Evolutionary conservation across 2,113 vertebrate genomes (phyloP).

Genomic region (Hypomesus transpacificus): DNA sequence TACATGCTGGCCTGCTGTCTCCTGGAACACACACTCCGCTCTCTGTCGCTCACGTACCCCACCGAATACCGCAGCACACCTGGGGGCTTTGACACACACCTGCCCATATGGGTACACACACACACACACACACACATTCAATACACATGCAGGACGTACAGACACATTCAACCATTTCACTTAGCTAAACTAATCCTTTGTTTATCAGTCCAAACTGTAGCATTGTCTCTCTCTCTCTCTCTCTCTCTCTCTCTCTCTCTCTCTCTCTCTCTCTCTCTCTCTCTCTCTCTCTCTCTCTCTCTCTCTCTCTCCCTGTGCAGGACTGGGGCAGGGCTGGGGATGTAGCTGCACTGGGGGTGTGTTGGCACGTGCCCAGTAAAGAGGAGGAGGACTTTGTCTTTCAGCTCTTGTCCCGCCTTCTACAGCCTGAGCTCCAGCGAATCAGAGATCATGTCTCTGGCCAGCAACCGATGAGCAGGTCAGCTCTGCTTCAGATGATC

Average conservation of each 20-base stretch:
- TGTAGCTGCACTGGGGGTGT: constrained; percentile 82
- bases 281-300: constrained; percentile 21
- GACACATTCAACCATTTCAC: constrained; percentile 19
- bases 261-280: constrained; percentile 30
- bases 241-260: constrained; percentile 30
- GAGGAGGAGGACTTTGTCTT: constrained; percentile 87
- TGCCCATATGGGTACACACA: constrained; percentile 56
- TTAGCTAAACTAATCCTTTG: too few species aligned
- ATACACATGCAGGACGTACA: constrained; percentile 6
- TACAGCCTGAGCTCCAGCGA: constrained; percentile 85
- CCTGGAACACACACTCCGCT: constrained; percentile 91
- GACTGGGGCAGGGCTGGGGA: constrained; percentile 96
- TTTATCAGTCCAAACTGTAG: not conserved
- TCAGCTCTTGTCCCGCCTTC: constrained; percentile 84
- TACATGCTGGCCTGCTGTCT: constrained; percentile 94
- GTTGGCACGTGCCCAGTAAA: constrained; percentile 87
- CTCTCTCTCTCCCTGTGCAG: constrained; percentile 58
- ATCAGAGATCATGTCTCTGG: constrained; percentile 78
- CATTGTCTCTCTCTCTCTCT: constrained; percentile 6
- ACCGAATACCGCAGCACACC: constrained; percentile 96
- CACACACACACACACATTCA: not conserved
- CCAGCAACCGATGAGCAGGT: constrained; percentile 89
- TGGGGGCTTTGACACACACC: constrained; percentile 77
- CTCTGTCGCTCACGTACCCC: constrained; percentile 93
- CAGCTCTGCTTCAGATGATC: not conserved